phyloP scores from a whole-genome alignment of 2,888 invertebrate species.

The Carterocephalus palaemon region DNA sequence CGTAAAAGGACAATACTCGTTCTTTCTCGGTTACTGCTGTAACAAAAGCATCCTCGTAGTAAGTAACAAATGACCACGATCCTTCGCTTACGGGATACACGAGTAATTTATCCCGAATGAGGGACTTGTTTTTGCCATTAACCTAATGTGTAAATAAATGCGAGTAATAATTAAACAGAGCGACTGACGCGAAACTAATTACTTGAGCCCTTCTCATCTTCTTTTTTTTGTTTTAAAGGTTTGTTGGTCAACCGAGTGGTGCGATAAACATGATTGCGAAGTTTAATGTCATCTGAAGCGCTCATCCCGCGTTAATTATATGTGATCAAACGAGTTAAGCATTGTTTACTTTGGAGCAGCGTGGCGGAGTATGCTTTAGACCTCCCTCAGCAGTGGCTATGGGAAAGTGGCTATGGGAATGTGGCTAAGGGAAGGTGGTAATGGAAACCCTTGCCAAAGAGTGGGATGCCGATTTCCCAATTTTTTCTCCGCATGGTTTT shows the following conservation, averaged over 20 bases:
- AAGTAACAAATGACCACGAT: constrained; percentile 31
- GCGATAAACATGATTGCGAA: constrained; percentile 9
- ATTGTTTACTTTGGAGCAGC: too few relatives aligned
- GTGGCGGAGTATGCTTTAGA: too few relatives aligned
- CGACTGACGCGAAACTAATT: constrained; percentile 60
- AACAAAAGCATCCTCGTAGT: constrained; percentile 29
- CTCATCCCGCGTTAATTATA: too few relatives aligned
- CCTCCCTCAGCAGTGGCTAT: too few relatives aligned
- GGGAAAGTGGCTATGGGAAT: too few relatives aligned
- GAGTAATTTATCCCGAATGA: constrained; percentile 66
- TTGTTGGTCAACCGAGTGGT: constrained; percentile 11
- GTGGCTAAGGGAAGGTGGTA: too few relatives aligned
- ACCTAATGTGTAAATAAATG: constrained; percentile 74
- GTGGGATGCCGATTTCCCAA: too few relatives aligned
- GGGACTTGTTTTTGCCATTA: constrained; percentile 69
- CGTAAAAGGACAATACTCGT: constrained; percentile 10
- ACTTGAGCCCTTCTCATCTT: constrained; percentile 39
- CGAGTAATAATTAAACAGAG: constrained; percentile 70
- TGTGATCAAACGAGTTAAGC: too few relatives aligned
- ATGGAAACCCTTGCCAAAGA: too few relatives aligned
- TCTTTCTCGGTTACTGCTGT: constrained; percentile 15
- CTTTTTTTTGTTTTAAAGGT: constrained; percentile 35
- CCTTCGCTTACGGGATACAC: constrained; percentile 37
- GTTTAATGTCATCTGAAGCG: constrained; percentile 6
- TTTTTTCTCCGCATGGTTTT: too few relatives aligned